A percentile compares a stretch with the other conserved stretches of the same genome.
phyloP scores from a whole-genome alignment of 2,888 invertebrate species.

The Suillia variegata region DNA sequence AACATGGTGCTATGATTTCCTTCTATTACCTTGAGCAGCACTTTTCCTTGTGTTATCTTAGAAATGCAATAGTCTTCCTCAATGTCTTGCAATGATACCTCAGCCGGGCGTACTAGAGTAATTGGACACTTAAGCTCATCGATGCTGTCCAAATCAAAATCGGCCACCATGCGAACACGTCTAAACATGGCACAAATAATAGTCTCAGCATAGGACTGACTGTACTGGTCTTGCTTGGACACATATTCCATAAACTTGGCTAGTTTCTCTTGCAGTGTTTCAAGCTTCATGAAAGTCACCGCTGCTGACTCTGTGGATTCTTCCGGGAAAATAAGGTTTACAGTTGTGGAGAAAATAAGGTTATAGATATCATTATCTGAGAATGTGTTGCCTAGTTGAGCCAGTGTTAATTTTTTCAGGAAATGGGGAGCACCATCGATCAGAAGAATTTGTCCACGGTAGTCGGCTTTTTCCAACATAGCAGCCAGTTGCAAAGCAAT shows the following conservation, averaged over 20 bases:
- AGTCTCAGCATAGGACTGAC: conserved; percentile 58
- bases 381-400: conserved; percentile 46
- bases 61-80: conserved; percentile 73
- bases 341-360: conserved; percentile 46
- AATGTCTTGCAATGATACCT: conserved; percentile 63
- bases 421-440: conserved; percentile 83
- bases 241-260: conserved; percentile 62
- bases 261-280: conserved; percentile 67
- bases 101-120: conserved; percentile 69
- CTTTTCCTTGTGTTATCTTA: conserved; percentile 65
- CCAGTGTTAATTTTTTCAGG: conserved; percentile 63
- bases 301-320: conserved; percentile 48
- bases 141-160: conserved; percentile 60
- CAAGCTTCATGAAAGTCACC: conserved; percentile 63
- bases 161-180: conserved; percentile 65
- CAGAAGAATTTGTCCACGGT: conserved; percentile 69
- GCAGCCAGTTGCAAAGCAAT: conserved; percentile 78
- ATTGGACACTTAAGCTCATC: conserved; percentile 65
- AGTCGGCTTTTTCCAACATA: conserved; percentile 71
- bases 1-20: conserved; percentile 76
- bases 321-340: conserved; percentile 53
- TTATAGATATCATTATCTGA: conserved; percentile 52
- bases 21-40: conserved; percentile 70
- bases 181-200: conserved; percentile 63
- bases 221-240: conserved; percentile 58